These are phyloP conservation scores for Beroe forskalii DNA, from an alignment of 37 sponge, comb jelly and placozoan genomes.

Conservation along the genomic window DNA sequence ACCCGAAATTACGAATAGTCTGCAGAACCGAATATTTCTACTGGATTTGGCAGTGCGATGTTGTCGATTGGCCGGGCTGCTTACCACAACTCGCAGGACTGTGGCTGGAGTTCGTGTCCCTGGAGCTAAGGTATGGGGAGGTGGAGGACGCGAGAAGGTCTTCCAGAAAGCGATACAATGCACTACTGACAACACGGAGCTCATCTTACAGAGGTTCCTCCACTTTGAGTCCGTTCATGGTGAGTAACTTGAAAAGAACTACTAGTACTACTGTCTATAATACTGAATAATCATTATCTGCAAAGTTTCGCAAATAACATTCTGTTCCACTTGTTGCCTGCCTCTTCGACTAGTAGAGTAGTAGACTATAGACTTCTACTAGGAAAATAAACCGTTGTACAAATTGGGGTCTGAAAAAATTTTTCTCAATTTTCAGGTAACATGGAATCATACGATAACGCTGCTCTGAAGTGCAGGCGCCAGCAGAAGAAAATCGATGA, in stretches of 20 bases:
- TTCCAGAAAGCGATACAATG: slow-evolving; percentile 54
- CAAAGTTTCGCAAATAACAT: too few relatives aligned
- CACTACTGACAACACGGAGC: slow-evolving; percentile 25
- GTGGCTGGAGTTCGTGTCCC: background rate
- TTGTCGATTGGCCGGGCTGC: background rate
- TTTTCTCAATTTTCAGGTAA: slow-evolving; percentile 25
- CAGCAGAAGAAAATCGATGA: slow-evolving; percentile 55
- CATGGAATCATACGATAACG: slow-evolving; percentile 6
- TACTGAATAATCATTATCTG: too few relatives aligned
- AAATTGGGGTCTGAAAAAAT: too few relatives aligned
- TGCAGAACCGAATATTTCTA: too few relatives aligned
- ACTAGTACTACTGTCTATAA: too few relatives aligned
- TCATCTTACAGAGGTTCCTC: slow-evolving; percentile 7
- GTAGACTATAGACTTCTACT: too few relatives aligned
- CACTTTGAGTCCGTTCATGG: slow-evolving; percentile 27
- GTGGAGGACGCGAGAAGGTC: background rate
- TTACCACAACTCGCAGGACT: background rate
- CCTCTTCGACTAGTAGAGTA: too few relatives aligned
- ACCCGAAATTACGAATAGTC: too few relatives aligned
- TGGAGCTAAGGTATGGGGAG: slow-evolving; percentile 17
- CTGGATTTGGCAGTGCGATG: too few relatives aligned
- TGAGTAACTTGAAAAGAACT: too few relatives aligned
- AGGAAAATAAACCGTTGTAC: too few relatives aligned
- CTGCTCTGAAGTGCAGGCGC: slow-evolving; percentile 25
- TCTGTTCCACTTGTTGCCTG: too few relatives aligned